A percentile compares a stretch with the other conserved stretches of the same genome.
Conservation (phyloP, 2,888 invertebrate genomes). For the Cabera pusaria region DNA sequence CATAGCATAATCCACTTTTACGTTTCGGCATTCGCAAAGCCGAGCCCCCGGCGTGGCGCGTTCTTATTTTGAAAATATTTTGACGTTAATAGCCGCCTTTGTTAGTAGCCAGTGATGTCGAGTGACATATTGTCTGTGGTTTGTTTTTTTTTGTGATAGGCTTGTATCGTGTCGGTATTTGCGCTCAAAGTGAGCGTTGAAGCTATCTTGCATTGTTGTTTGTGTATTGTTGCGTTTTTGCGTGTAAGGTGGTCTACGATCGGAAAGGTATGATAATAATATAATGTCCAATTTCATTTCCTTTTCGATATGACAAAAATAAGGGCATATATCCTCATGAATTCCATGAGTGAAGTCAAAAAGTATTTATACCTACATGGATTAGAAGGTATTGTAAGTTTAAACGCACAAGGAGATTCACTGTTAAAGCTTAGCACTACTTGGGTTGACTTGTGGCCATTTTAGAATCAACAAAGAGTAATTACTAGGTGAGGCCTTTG, state of each 20-base stretch:
- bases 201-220: slow-evolving; percentile 26
- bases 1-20: slow-evolving; percentile 32
- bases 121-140: slow-evolving; percentile 62
- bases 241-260: slow-evolving; percentile 27
- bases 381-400: no score
- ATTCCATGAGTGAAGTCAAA: no score
- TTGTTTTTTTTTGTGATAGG: slow-evolving; percentile 24
- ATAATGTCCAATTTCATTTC: slow-evolving; percentile 14
- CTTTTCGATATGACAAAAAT: neutral
- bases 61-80: slow-evolving; percentile 80
- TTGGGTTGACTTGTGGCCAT: no score
- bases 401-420: no score
- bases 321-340: no score
- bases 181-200: slow-evolving; percentile 28
- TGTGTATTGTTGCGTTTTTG: slow-evolving; percentile 23
- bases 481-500: no score
- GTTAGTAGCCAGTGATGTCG: slow-evolving; percentile 42
- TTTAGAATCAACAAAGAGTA: no score
- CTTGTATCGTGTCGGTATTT: slow-evolving; percentile 16
- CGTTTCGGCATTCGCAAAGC: slow-evolving; percentile 61
- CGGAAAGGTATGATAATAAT: slow-evolving; percentile 16
- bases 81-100: slow-evolving; percentile 76
- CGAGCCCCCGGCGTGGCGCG: slow-evolving; percentile 59
- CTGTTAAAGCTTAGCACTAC: no score
- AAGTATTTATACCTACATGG: no score